Percentiles rank a stretch among this genome's conserved stretches.
These are phyloP conservation scores for Pandion haliaetus DNA, from an alignment of 2,113 vertebrate genomes.

Conservation along the genomic window DNA sequence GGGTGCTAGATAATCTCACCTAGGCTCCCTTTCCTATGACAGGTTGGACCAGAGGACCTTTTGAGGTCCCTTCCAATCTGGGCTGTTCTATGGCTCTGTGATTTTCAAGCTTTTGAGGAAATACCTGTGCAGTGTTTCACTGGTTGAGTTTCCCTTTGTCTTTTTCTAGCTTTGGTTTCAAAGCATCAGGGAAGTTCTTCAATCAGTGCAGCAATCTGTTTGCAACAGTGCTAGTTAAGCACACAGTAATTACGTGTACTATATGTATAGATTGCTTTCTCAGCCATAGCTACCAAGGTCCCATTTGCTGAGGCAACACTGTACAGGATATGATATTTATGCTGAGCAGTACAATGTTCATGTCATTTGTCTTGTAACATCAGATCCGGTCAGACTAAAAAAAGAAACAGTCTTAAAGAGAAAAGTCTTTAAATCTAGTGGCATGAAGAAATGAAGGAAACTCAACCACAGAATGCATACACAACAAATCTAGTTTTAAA, in stretches of 20 bases:
- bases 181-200: background rate
- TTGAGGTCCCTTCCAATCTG: background rate
- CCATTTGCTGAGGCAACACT: background rate
- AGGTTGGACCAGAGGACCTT: background rate
- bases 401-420: background rate
- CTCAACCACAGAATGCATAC: background rate
- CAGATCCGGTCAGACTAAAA: background rate
- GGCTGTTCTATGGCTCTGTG: background rate
- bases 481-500: background rate
- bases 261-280: background rate
- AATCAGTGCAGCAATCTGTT: background rate
- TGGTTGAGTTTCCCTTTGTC: background rate
- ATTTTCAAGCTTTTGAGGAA: background rate
- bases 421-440: background rate
- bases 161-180: background rate
- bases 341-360: fast-evolving
- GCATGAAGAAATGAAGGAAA: background rate
- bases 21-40: background rate
- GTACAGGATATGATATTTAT: background rate
- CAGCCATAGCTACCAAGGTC: background rate
- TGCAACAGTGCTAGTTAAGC: background rate
- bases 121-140: background rate
- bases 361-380: background rate
- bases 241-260: background rate
- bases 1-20: background rate